These are phyloP conservation scores for Drosophila biarmipes DNA, from an alignment of 1,140 invertebrate species.

Conservation along the genomic window DNA sequence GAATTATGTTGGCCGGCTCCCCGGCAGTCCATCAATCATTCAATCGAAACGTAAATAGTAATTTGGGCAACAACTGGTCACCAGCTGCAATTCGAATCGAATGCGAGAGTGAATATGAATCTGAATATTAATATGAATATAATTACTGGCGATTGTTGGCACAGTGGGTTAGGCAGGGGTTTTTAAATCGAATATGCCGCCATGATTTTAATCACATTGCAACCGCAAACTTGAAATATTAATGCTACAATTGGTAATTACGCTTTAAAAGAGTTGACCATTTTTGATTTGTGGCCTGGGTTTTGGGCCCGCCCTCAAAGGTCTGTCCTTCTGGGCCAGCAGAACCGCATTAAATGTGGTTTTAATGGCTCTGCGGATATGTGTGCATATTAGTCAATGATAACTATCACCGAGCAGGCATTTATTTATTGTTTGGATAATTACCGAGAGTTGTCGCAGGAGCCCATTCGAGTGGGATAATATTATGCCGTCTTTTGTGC, in stretches of 20 bases:
- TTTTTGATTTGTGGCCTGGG: neutral
- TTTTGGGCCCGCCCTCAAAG: no score
- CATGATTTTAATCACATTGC: neutral
- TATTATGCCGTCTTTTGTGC: slow-evolving; percentile 27
- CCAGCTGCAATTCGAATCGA: slow-evolving; percentile 55
- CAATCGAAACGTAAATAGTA: slow-evolving; percentile 76
- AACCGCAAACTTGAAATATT: neutral
- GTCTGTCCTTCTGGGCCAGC: neutral
- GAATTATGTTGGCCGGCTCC: slow-evolving; percentile 56
- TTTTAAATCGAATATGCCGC: slow-evolving; percentile 2
- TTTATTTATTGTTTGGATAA: slow-evolving; percentile 40
- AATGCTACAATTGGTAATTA: neutral
- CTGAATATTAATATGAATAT: slow-evolving; percentile 56
- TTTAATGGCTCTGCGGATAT: slow-evolving; percentile 62
- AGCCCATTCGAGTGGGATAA: slow-evolving; percentile 4
- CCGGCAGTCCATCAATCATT: slow-evolving; percentile 46
- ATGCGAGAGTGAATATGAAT: slow-evolving; percentile 47
- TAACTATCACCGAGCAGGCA: slow-evolving; percentile 10
- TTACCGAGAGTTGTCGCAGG: slow-evolving; percentile 12
- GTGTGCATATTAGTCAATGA: slow-evolving; percentile 29
- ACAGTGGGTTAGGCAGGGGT: slow-evolving; percentile 9
- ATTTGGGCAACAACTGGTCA: slow-evolving; percentile 25
- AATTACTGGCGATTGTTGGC: slow-evolving; percentile 47
- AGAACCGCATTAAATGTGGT: slow-evolving; percentile 63
- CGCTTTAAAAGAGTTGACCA: neutral